These are phyloP conservation scores for Machimus rusticus DNA, from an alignment of 2,888 invertebrate genomes.

Conservation along the genomic window DNA sequence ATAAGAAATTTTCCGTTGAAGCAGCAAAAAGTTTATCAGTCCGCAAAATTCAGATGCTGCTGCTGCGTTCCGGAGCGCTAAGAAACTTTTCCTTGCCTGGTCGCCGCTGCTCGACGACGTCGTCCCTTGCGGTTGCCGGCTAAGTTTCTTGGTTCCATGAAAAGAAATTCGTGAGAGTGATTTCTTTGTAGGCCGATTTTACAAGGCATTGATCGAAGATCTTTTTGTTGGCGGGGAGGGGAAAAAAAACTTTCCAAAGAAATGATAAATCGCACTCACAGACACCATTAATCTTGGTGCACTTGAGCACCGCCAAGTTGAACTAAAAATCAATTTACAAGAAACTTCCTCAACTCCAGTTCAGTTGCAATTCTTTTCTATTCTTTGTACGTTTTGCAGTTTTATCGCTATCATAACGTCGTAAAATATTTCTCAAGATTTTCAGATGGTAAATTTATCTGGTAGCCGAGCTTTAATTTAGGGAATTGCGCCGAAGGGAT, in stretches of 20 bases:
- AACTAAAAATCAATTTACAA: slow-evolving; percentile 48
- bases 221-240: background rate
- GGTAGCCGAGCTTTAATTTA: background rate
- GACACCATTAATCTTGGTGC: slow-evolving; percentile 48
- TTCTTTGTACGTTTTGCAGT: background rate
- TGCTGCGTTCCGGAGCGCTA: background rate
- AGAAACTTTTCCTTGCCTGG: background rate
- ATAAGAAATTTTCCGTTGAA: slow-evolving; percentile 39
- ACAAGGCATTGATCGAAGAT: slow-evolving; percentile 45
- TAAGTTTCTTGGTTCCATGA: background rate
- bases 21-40: slow-evolving; percentile 42
- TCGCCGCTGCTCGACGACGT: too few species aligned
- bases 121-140: background rate
- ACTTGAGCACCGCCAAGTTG: slow-evolving; percentile 35
- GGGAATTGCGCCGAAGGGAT: background rate
- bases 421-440: background rate
- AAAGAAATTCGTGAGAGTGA: slow-evolving; percentile 32
- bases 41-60: slow-evolving; percentile 3
- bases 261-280: slow-evolving; percentile 47
- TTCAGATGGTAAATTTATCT: slow-evolving; percentile 4
- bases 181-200: slow-evolving; percentile 47
- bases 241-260: slow-evolving; percentile 40
- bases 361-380: background rate
- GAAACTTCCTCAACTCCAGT: slow-evolving; percentile 22
- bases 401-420: slow-evolving; percentile 25